A percentile compares a stretch with the other conserved stretches of the same genome.
These are phyloP conservation scores for Forbesichthys agassizii DNA, from an alignment of 2,113 vertebrate species.

Conservation along the genomic window DNA sequence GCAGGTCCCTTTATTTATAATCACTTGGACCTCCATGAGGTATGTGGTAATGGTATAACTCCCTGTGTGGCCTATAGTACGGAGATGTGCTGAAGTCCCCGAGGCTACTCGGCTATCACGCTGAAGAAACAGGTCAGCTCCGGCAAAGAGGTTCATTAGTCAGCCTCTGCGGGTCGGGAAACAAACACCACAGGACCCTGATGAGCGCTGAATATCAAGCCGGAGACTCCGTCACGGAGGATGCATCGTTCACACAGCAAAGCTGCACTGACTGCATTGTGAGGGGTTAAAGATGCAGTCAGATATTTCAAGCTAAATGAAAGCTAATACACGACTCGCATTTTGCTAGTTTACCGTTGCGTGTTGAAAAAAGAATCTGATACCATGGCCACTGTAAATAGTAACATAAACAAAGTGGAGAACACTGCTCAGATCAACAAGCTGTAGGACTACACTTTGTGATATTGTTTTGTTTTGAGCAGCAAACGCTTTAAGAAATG, in stretches of 20 bases:
- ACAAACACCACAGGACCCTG: constrained; percentile 31
- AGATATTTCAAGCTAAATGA: no score
- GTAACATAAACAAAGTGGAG: no score
- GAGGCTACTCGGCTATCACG: constrained; percentile 35
- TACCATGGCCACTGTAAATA: no score
- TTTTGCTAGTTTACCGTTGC: no score
- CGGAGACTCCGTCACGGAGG: constrained; percentile 25
- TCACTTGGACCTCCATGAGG: not conserved
- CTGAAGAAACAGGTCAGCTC: constrained; percentile 44
- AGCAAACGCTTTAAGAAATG: not conserved
- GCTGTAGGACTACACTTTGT: no score
- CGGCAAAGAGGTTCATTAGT: constrained; percentile 46
- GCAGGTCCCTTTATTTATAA: not conserved
- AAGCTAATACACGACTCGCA: no score
- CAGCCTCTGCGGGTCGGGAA: constrained; percentile 21
- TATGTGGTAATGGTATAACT: constrained; percentile 19
- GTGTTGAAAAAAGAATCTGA: no score
- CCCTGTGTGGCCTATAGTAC: constrained; percentile 36
- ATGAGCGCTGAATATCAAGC: constrained; percentile 55
- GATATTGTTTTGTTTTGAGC: no score
- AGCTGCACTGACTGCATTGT: not conserved
- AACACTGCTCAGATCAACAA: no score
- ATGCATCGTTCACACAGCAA: constrained; percentile 33
- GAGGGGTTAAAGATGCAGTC: not conserved
- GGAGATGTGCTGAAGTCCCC: constrained; percentile 33